Conservation (phyloP, 2,113 vertebrate species). For the Raphicerus campestris region DNA sequence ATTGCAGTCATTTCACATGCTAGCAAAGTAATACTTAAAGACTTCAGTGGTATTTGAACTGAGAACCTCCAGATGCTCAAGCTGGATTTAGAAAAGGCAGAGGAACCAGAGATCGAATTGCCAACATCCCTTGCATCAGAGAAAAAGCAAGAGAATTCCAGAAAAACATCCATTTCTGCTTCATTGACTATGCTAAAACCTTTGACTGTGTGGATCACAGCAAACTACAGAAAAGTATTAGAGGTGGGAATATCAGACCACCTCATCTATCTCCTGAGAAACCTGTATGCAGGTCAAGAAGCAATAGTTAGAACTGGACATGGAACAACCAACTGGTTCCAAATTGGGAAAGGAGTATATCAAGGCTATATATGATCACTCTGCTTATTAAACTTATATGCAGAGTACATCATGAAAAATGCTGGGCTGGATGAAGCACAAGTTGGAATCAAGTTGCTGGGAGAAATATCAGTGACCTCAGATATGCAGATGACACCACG, state of each 20-base stretch:
- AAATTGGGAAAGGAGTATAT: background rate
- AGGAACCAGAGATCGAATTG: background rate
- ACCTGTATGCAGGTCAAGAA: background rate
- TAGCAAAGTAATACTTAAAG: background rate
- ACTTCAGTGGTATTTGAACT: background rate
- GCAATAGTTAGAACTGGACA: background rate
- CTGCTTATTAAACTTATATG: background rate
- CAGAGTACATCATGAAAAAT: background rate
- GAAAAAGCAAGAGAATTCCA: background rate
- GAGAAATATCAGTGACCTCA: background rate
- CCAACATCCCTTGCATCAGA: background rate
- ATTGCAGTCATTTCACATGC: background rate
- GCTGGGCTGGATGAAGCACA: background rate
- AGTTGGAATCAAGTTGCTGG: background rate
- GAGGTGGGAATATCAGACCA: background rate
- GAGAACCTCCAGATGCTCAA: background rate
- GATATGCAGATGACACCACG: background rate
- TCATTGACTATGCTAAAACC: background rate
- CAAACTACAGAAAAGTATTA: background rate
- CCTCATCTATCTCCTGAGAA: background rate
- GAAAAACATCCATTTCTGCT: background rate
- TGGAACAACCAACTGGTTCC: background rate
- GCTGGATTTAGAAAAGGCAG: background rate
- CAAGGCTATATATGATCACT: background rate
- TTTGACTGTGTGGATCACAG: background rate